Percentiles rank a stretch among this genome's conserved stretches.
Evolutionary conservation across 2,888 invertebrate genomes (phyloP).

Genomic region (Aphodius sticticus): DNA sequence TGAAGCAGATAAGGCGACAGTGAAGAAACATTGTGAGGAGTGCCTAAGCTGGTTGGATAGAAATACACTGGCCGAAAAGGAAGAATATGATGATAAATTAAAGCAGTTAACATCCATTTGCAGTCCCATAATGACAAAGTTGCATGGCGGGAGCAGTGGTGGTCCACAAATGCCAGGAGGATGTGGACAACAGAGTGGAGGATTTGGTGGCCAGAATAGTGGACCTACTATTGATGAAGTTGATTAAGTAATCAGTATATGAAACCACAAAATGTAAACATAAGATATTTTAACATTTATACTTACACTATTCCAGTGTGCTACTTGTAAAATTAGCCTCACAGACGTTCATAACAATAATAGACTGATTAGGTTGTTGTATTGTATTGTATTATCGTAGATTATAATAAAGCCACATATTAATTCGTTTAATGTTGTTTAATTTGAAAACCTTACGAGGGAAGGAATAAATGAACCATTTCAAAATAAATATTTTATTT

Average conservation of each 20-base stretch:
- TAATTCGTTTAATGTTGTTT: background rate
- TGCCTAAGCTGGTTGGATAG: slow-evolving; percentile 71
- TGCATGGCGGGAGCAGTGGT: slow-evolving; percentile 52
- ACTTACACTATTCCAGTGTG: no score
- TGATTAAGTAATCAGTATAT: slow-evolving; percentile 49
- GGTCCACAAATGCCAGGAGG: slow-evolving; percentile 47
- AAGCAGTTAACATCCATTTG: slow-evolving; percentile 63
- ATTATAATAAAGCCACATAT: no score
- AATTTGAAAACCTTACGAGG: background rate
- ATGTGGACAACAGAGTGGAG: slow-evolving; percentile 47
- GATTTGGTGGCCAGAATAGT: slow-evolving; percentile 38
- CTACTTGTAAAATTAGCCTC: no score
- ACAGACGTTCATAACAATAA: no score
- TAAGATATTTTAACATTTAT: no score
- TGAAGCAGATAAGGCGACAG: slow-evolving; percentile 69
- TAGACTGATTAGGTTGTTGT: no score
- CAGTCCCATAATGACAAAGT: slow-evolving; percentile 67
- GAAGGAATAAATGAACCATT: background rate
- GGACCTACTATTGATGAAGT: slow-evolving; percentile 58
- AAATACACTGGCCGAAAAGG: slow-evolving; percentile 71
- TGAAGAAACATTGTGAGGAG: slow-evolving; percentile 64
- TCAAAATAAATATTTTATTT: slow-evolving; percentile 4
- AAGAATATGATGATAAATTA: slow-evolving; percentile 71
- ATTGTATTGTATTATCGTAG: no score
- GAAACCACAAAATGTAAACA: background rate